Conservation (phyloP, 2,888 invertebrate genomes). For the Apamea anceps region DNA sequence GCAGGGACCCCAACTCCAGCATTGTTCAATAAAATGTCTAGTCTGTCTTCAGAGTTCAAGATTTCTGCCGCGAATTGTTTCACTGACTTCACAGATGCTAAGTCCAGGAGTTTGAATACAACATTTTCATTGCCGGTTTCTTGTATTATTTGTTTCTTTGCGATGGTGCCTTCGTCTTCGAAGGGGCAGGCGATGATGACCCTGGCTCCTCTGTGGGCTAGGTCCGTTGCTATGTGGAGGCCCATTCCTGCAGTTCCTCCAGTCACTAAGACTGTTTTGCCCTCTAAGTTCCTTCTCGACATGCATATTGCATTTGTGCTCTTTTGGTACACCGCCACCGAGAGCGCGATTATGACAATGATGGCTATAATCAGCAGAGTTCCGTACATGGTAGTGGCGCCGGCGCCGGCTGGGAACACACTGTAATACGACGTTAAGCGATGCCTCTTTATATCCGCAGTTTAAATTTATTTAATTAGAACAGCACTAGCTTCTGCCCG, state of each 20-base stretch:
- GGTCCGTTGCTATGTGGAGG: constrained; percentile 77
- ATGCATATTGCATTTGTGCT: constrained; percentile 67
- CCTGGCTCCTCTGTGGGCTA: constrained; percentile 78
- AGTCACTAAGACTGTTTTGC: constrained; percentile 71
- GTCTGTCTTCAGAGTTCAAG: constrained; percentile 91
- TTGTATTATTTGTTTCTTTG: constrained; percentile 90
- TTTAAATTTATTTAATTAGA: no score
- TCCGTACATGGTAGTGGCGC: constrained; percentile 36
- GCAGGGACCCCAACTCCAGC: constrained; percentile 92
- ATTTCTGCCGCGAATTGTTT: constrained; percentile 94
- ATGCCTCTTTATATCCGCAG: not conserved
- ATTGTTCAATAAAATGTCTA: constrained; percentile 96
- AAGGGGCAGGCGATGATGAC: constrained; percentile 81
- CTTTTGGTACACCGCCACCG: constrained; percentile 55
- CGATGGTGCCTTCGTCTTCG: constrained; percentile 74
- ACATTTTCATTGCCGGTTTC: constrained; percentile 92
- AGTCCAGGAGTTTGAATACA: constrained; percentile 92
- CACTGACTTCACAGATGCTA: constrained; percentile 93
- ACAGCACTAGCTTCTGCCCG: no score
- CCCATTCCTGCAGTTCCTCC: constrained; percentile 83
- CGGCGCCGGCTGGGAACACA: not conserved
- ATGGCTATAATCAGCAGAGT: constrained; percentile 37
- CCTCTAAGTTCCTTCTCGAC: constrained; percentile 62
- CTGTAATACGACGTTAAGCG: constrained; percentile 5
- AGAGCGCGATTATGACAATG: constrained; percentile 46